Percentiles rank a stretch among this genome's conserved stretches.
phyloP scores from a whole-genome alignment of 2,888 invertebrate species.

The Pristionchus fissidentatus region DNA sequence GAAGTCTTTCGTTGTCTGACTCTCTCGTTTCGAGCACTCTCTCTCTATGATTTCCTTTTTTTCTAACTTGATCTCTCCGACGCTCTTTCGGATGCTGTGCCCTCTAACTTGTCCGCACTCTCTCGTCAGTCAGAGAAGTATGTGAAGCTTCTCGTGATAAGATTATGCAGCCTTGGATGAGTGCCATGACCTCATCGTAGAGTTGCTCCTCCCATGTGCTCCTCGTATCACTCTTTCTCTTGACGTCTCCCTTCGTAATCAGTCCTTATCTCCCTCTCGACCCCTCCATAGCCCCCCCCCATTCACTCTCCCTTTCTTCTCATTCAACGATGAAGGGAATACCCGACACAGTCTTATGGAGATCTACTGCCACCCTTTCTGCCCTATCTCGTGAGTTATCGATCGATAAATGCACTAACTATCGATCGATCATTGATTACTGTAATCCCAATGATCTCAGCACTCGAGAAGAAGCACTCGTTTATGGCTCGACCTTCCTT shows the following conservation, averaged over 20 bases:
- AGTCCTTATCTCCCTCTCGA: slow-evolving; percentile 14
- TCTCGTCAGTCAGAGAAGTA: too few relatives aligned
- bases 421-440: neutral
- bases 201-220: too few relatives aligned
- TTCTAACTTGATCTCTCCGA: neutral
- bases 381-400: slow-evolving; percentile 31
- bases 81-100: neutral
- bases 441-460: neutral
- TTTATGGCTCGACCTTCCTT: slow-evolving; percentile 13
- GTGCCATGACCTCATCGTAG: too few relatives aligned
- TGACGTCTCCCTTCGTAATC: slow-evolving; percentile 33
- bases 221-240: too few relatives aligned
- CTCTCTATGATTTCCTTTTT: neutral
- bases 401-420: neutral
- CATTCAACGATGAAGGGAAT: slow-evolving; percentile 26
- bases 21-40: neutral
- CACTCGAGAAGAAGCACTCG: slow-evolving; percentile 23
- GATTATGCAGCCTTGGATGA: neutral
- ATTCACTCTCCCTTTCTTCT: slow-evolving; percentile 10
- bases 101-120: neutral
- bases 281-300: slow-evolving; percentile 8
- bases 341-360: neutral
- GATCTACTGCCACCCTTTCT: slow-evolving; percentile 22
- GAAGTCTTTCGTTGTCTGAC: neutral
- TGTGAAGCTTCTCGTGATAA: neutral